A percentile compares a stretch with the other conserved stretches of the same genome.
These are phyloP conservation scores for Syngnathus rostellatus DNA, from an alignment of 2,797 vertebrate genomes.

Conservation along the genomic window DNA sequence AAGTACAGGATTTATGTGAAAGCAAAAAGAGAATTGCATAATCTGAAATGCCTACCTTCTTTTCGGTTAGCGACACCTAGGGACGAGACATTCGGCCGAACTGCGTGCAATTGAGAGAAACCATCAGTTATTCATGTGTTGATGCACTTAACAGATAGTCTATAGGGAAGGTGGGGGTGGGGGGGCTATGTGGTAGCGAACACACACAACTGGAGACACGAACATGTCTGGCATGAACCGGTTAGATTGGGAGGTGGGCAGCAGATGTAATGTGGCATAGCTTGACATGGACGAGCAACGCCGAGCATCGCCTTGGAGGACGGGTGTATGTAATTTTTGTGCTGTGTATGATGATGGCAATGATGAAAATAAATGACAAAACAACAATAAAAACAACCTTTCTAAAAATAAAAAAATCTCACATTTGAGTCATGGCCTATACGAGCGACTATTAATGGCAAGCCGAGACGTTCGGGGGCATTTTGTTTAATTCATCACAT, in stretches of 20 bases:
- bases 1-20: conserved; percentile 61
- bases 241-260: conserved; percentile 69
- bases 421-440: conserved; percentile 45
- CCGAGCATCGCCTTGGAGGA: conserved; percentile 71
- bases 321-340: conserved; percentile 27
- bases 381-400: conserved; percentile 18
- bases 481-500: conserved; percentile 73
- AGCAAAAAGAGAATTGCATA: conserved; percentile 72
- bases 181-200: conserved; percentile 73
- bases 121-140: conserved; percentile 85
- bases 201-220: conserved; percentile 76
- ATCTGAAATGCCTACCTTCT: conserved; percentile 89
- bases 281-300: conserved; percentile 75
- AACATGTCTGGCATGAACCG: conserved; percentile 70
- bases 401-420: conserved; percentile 29
- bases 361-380: conserved; percentile 10
- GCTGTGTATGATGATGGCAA: conserved; percentile 39
- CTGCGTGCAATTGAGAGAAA: conserved; percentile 93
- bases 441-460: conserved; percentile 43
- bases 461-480: conserved; percentile 57
- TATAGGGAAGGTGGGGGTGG: conserved; percentile 14
- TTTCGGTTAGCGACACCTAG: conserved; percentile 99
- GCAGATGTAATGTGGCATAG: conserved; percentile 68
- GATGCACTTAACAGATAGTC: conserved; percentile 56
- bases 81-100: conserved; percentile 97